Conservation (phyloP, 2,113 vertebrate species). For the Neofelis nebulosa region DNA sequence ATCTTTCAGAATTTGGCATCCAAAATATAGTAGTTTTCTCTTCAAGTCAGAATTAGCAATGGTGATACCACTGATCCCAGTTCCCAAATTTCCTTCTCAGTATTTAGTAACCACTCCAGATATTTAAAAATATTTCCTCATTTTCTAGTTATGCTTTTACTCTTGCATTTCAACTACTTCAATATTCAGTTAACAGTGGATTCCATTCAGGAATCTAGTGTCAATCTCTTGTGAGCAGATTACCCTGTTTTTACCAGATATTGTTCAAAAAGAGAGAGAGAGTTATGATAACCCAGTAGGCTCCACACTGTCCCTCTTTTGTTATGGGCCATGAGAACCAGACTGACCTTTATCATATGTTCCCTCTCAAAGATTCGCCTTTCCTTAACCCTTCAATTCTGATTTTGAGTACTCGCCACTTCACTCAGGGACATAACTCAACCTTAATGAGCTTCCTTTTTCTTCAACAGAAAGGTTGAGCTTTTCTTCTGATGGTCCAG, state of each 20-base stretch:
- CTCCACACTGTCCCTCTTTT: background rate
- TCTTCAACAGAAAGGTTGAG: background rate
- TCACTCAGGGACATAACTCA: background rate
- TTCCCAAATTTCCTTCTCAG: background rate
- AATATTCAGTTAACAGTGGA: background rate
- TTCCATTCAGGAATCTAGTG: background rate
- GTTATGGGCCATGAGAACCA: background rate
- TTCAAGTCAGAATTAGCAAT: background rate
- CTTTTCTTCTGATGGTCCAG: background rate
- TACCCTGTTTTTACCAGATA: background rate
- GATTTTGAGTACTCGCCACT: background rate
- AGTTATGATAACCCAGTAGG: background rate
- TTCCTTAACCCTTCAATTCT: background rate
- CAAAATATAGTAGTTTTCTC: background rate
- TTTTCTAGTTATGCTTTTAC: background rate
- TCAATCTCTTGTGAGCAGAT: background rate
- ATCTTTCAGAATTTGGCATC: background rate
- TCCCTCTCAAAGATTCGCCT: background rate
- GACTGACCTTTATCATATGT: background rate
- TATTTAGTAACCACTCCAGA: background rate
- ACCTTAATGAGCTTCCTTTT: background rate
- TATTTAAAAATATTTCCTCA: background rate
- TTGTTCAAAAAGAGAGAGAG: too few species aligned
- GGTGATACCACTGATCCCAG: background rate
- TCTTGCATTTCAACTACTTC: background rate